Percentiles rank a stretch among this genome's conserved stretches.
phyloP scores from a whole-genome alignment of 2,888 invertebrate genomes.

The Sarcophaga caerulescens region DNA sequence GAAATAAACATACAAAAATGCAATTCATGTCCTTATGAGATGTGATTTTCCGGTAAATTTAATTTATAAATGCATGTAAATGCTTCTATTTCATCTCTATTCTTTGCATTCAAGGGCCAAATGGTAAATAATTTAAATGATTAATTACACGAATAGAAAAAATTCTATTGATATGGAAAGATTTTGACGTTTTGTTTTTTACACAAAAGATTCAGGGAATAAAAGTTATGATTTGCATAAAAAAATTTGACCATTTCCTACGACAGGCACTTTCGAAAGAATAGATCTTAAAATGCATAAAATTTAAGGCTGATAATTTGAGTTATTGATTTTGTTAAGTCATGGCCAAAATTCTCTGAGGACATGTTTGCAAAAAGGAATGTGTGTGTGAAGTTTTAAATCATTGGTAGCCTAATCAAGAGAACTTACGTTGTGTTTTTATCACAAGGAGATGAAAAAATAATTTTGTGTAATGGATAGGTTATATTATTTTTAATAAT shows the following conservation, averaged over 20 bases:
- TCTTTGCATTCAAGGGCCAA: slow-evolving; percentile 14
- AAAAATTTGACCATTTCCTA: slow-evolving; percentile 38
- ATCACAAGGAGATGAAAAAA: too few relatives aligned
- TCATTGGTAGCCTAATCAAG: too few relatives aligned
- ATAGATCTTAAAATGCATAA: background rate
- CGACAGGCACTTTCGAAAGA: slow-evolving; percentile 1
- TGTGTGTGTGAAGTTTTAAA: too few relatives aligned
- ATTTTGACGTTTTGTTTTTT: background rate
- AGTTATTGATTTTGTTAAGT: background rate
- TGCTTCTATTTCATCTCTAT: background rate
- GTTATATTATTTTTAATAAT: too few relatives aligned
- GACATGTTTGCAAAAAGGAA: background rate
- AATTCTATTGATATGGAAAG: slow-evolving; percentile 29
- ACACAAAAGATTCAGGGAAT: background rate
- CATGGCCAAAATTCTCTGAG: slow-evolving; percentile 30
- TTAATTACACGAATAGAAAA: slow-evolving; percentile 28
- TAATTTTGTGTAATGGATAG: too few relatives aligned
- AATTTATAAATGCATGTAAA: slow-evolving; percentile 52
- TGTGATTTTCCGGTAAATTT: slow-evolving; percentile 51
- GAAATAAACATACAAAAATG: background rate
- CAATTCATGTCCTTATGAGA: slow-evolving; percentile 31
- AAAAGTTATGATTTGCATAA: slow-evolving; percentile 54
- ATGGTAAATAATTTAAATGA: slow-evolving; percentile 38
- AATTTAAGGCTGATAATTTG: background rate
- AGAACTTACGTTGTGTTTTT: too few relatives aligned